Base-by-base conservation (phyloP, 2,797 vertebrate genomes). In the Streptopelia turtur region DNA sequence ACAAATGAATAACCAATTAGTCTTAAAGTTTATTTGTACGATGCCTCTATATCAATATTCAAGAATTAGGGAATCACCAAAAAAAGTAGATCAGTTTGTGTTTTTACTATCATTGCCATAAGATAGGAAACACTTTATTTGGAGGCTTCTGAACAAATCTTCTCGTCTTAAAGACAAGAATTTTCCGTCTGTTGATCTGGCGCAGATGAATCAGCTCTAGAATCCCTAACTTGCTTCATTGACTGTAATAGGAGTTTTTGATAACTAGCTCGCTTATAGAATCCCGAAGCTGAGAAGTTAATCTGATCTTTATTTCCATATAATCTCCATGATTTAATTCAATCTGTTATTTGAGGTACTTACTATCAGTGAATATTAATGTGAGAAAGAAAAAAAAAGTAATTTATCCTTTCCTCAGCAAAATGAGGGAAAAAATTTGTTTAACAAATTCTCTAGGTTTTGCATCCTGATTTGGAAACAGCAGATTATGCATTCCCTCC, bases 401-500 rank as follows among this genome's bases (percentile, higher is more conserved):
- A 52, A 86, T 83, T 52, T 57, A 17, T 14, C 13, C 52, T 93
- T 90, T 91, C 64, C n/a, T 93, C 30, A 63, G 39, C 47, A 76
- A 90, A 92, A 83, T 49, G 16, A 83, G 50, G 12, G 7, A 10
- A 87, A 95, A 87, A 16, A 3, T 16, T 30, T 86, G 25, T 92
- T 90, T 86, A 87, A 90, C 52, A 94, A 93, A 75, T 94, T 80
- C 68, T 87, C 69, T 95, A 99, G 99, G 99, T 99, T 98, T 98
- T 99, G 95, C 98, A 99, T 97, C 99, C 99, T 69, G 99, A 99
- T 98, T 98, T 99, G 97, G 99, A 99, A 98, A 98, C 99, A 93
- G 99, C 99, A 95, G 99, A 99, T 98, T 98, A 99, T 97, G 99
- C 99, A 15, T 99, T 99, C 92, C 99, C 99, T 95, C 99, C 99